Conservation (phyloP, 2,797 vertebrate species). For the Hirundo rustica region DNA sequence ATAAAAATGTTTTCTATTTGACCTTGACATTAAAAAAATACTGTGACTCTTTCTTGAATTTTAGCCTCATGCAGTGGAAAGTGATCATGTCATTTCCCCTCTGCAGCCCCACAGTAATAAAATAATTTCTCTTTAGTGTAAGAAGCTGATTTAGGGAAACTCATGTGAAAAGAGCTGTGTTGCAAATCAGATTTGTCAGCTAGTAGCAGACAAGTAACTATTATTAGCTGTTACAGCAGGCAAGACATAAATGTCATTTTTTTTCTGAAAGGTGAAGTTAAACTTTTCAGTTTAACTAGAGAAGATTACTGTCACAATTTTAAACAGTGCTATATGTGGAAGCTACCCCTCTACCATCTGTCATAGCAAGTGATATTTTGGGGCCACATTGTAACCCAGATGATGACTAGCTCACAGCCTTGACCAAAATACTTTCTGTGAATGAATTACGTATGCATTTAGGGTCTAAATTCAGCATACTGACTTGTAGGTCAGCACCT, state of each 20-base stretch:
- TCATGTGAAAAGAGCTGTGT: slow-evolving; percentile 9
- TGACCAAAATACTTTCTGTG: slow-evolving; percentile 29
- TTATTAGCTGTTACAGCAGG: slow-evolving; percentile 58
- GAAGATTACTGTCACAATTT: slow-evolving; percentile 23
- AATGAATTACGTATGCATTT: not conserved
- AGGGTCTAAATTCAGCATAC: not conserved
- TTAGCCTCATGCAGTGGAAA: not conserved
- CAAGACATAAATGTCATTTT: slow-evolving; percentile 24
- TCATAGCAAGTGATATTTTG: slow-evolving; percentile 48
- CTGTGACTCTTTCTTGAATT: not conserved
- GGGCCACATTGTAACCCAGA: slow-evolving; percentile 20
- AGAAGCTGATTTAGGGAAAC: slow-evolving; percentile 12
- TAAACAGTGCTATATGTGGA: slow-evolving; percentile 13
- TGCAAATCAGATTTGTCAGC: slow-evolving; percentile 46
- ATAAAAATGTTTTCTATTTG: not conserved
- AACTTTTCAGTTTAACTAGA: slow-evolving; percentile 47
- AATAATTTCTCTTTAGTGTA: not conserved
- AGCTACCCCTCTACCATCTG: slow-evolving; percentile 14
- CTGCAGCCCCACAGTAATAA: not conserved
- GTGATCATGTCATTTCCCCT: not conserved
- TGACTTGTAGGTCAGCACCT: not conserved
- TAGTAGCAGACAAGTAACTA: slow-evolving; percentile 35
- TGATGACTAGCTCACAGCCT: slow-evolving; percentile 6
- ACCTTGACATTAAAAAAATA: not conserved
- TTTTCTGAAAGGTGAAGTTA: slow-evolving; percentile 34